Percentiles rank a stretch among this genome's conserved stretches.
These are phyloP conservation scores for Ylistrum balloti DNA, from an alignment of 1,140 invertebrate species.

Conservation along the genomic window DNA sequence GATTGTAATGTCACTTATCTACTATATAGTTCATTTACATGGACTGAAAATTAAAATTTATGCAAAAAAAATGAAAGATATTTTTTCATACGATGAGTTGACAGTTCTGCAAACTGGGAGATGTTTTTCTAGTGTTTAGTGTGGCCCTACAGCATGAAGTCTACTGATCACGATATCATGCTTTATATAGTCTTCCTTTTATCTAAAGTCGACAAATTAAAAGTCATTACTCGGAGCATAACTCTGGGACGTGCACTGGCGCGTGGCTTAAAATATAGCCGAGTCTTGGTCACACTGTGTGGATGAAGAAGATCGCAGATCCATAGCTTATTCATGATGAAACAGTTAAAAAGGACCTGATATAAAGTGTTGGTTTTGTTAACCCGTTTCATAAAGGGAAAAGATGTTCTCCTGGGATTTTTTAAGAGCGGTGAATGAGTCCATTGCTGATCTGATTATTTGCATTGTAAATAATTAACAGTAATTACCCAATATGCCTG, in stretches of 20 bases:
- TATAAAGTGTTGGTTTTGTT: constrained; percentile 19
- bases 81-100: neutral
- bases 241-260: neutral
- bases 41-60: neutral
- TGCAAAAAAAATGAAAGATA: neutral
- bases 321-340: neutral
- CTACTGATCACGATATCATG: neutral
- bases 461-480: neutral
- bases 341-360: neutral
- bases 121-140: neutral
- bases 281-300: neutral
- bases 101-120: neutral
- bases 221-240: neutral
- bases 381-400: neutral
- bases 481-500: neutral
- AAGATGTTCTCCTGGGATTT: neutral
- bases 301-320: neutral
- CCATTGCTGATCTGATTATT: neutral
- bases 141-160: neutral
- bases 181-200: neutral
- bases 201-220: constrained; percentile 28
- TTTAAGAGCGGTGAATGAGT: constrained; percentile 16
- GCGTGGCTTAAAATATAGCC: neutral
- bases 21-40: neutral
- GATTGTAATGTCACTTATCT: neutral